These are phyloP conservation scores for Rotaria sp. DNA, from an alignment of 2,888 invertebrate species.

Conservation along the genomic window DNA sequence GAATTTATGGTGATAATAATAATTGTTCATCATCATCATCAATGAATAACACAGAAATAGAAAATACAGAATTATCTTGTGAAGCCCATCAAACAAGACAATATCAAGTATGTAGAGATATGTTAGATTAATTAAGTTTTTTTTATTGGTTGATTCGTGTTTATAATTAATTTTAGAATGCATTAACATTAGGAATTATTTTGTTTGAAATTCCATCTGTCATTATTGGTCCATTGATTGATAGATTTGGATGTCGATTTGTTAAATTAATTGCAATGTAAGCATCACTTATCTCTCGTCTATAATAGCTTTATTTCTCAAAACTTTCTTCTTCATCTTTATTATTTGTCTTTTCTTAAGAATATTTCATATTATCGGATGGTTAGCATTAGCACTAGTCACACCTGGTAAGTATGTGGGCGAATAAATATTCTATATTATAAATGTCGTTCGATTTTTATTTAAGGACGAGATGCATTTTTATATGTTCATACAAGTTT, in stretches of 20 bases:
- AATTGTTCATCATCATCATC: too few relatives aligned
- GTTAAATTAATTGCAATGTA: constrained; percentile 13
- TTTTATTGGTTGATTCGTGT: too few relatives aligned
- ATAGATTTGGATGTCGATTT: not conserved
- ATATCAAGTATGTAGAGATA: too few relatives aligned
- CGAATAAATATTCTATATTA: too few relatives aligned
- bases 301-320: too few relatives aligned
- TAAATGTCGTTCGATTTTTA: too few relatives aligned
- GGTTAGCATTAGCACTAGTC: not conserved
- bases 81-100: too few relatives aligned
- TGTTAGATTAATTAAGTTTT: too few relatives aligned
- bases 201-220: not conserved
- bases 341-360: not conserved
- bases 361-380: constrained; percentile 23
- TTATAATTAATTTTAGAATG: not conserved
- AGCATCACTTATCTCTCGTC: not conserved
- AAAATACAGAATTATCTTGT: too few relatives aligned
- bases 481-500: not conserved
- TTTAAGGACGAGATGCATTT: not conserved
- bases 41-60: too few relatives aligned
- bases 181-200: not conserved
- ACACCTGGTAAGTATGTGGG: not conserved
- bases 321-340: too few relatives aligned
- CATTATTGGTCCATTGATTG: not conserved
- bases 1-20: too few relatives aligned